Evolutionary conservation across 2,888 invertebrate genomes (phyloP), one percentile per base, ranked within the genome.

Genomic region (Camponotus fellah): DNA sequence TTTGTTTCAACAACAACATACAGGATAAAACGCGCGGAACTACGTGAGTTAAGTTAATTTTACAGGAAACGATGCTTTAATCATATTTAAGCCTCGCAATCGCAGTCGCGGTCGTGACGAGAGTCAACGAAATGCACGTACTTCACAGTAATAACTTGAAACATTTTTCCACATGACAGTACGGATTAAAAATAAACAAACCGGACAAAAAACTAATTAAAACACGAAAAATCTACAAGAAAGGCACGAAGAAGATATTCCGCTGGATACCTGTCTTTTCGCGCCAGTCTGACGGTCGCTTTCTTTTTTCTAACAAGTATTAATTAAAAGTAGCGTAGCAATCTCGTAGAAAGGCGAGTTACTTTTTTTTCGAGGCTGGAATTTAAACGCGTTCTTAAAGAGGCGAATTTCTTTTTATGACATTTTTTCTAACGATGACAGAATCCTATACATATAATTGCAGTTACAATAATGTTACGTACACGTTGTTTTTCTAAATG

Each of bases 301-400:
- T 80, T 49, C 2, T 26, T 60, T 71, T 80, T 60, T 62, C 46
- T 26, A 34, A 26, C 26, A 26, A 17, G 58, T 80, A 80, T 80
- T 80, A 80, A 80, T 80, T 80, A 80, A 80, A 80, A 80, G 79
- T 60, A 80, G 60, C 72, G 37, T 72, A 46, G 58, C 71, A 71
- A 80, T 60, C n/a, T 37, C 34, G 37, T 37, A 46, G 60, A 71
- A 80, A 80, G 60, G 53, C 21, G 60, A 60, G 60, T 71, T 43
- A 12, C 72, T 60, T 72, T 71, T 60, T 60, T 79, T 17, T 4
- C 21, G 37, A 60, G 72, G 14, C 17, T 21, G 43, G 21, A 46
- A 40, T 80, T 71, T 80, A 72, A 80, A 72, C 46, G 60, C 37
- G 46, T 62, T 40, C 46, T 80, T 71, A 60, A 80, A 34, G 17